Evolutionary conservation across 2,113 vertebrate species (phyloP).

Genomic region (Labrus mixtus): DNA sequence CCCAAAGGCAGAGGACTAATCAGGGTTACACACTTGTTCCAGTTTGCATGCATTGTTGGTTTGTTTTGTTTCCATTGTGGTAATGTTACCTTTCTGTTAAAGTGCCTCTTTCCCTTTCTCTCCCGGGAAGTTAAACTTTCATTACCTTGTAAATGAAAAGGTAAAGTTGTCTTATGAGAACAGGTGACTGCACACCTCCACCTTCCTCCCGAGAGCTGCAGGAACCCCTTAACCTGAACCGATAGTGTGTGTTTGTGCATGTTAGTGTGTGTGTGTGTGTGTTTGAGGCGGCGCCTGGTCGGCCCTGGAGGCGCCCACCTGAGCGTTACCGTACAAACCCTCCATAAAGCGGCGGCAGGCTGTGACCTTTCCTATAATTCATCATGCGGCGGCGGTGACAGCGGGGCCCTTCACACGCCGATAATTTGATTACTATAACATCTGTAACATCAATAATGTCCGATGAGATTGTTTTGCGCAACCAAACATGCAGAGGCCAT

Average conservation of each 20-base stretch:
- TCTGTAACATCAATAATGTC: slow-evolving; percentile 88
- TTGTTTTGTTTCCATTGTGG: background rate
- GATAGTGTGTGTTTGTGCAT: slow-evolving; percentile 28
- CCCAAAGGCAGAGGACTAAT: no score
- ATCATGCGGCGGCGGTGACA: slow-evolving; percentile 74
- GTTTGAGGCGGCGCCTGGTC: background rate
- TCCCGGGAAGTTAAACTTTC: slow-evolving; percentile 30
- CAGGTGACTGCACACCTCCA: slow-evolving; percentile 1
- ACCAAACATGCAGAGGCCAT: slow-evolving; percentile 84
- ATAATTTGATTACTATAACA: slow-evolving; percentile 88
- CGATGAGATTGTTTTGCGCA: slow-evolving; percentile 86
- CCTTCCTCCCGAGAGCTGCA: background rate
- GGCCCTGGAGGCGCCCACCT: slow-evolving; percentile 70
- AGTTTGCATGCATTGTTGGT: background rate
- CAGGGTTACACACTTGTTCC: no score
- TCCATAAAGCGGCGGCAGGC: slow-evolving; percentile 70
- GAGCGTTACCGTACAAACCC: slow-evolving; percentile 73
- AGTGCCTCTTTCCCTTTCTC: background rate
- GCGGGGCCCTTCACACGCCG: slow-evolving; percentile 84
- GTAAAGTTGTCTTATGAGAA: slow-evolving; percentile 30
- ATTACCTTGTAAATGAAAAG: slow-evolving; percentile 39
- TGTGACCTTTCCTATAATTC: slow-evolving; percentile 85
- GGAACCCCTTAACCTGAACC: slow-evolving; percentile 40
- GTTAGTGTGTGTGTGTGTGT: slow-evolving; percentile 8
- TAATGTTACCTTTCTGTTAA: background rate